These are phyloP conservation scores for Trachops cirrhosus DNA, from an alignment of 2,797 vertebrate genomes.

Conservation along the genomic window DNA sequence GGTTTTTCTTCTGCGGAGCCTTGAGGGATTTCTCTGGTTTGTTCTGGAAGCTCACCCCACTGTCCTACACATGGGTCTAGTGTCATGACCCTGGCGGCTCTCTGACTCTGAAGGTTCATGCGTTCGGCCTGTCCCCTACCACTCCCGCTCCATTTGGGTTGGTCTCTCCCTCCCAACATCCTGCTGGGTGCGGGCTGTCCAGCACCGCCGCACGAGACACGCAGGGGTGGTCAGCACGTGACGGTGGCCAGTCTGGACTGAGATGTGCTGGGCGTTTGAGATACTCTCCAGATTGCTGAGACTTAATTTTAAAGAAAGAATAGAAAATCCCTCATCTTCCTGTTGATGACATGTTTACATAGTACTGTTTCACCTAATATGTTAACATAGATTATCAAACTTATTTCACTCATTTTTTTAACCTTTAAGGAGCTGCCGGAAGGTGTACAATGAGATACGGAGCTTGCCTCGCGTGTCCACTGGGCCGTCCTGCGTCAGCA, in stretches of 20 bases:
- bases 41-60: neutral
- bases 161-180: neutral
- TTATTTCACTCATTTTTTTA: neutral
- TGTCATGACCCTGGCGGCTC: neutral
- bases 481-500: accelerated
- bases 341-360: neutral
- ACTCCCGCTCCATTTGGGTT: neutral
- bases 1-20: neutral
- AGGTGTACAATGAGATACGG: neutral
- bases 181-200: accelerated
- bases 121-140: neutral
- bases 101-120: neutral
- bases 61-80: neutral
- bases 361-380: neutral
- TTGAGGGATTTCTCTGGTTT: neutral
- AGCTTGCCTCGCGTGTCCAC: accelerated
- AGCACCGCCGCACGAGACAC: accelerated
- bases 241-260: neutral
- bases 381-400: neutral
- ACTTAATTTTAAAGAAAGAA: neutral
- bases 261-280: neutral
- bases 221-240: accelerated
- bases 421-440: neutral
- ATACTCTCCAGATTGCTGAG: neutral
- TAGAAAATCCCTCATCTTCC: neutral